Evolutionary conservation across 2,797 vertebrate genomes (phyloP).

Genomic region (Callimico goeldii): DNA sequence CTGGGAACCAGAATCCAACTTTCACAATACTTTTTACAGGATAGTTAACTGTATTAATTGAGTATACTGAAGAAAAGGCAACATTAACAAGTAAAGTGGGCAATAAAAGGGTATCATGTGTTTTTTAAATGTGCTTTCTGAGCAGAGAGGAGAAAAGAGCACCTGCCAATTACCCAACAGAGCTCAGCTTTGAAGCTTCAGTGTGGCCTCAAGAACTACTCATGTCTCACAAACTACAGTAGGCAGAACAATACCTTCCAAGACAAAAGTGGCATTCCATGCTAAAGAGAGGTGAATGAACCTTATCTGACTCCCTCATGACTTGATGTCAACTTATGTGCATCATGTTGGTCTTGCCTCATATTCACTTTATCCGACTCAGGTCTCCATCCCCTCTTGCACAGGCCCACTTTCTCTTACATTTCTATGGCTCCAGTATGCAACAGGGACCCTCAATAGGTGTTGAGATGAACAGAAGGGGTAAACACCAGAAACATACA

Average conservation of each 20-base stretch:
- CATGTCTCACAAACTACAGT: neutral
- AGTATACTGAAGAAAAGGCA: neutral
- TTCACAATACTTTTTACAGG: neutral
- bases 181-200: neutral
- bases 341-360: neutral
- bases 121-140: neutral
- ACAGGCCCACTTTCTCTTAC: neutral
- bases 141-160: neutral
- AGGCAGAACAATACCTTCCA: neutral
- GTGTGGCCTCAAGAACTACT: neutral
- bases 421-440: neutral
- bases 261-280: neutral
- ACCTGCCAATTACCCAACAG: neutral
- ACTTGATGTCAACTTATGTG: neutral
- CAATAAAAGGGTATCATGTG: neutral
- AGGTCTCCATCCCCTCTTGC: rapidly evolving
- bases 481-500: neutral
- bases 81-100: neutral
- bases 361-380: neutral
- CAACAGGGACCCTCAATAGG: neutral
- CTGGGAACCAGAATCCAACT: neutral
- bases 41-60: too few species aligned
- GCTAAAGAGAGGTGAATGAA: neutral
- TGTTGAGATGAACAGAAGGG: neutral
- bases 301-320: neutral